These are phyloP conservation scores for Heterohyrax brucei DNA, from an alignment of 2,797 vertebrate species.

Conservation along the genomic window DNA sequence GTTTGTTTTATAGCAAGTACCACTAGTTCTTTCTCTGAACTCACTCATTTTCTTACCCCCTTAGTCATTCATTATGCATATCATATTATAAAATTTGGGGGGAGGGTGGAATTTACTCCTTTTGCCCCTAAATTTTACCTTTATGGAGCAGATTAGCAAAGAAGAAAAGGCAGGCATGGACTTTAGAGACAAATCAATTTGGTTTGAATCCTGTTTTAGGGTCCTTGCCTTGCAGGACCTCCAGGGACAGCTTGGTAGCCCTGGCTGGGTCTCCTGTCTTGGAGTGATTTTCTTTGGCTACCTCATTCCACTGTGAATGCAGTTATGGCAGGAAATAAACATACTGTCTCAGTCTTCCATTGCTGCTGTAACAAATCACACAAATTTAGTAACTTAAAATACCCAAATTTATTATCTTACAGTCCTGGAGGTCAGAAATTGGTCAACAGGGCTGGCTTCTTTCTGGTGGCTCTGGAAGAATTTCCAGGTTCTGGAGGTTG, in stretches of 20 bases:
- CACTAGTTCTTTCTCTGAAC: background rate
- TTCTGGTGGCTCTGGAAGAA: background rate
- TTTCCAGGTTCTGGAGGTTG: slow-evolving; percentile 13
- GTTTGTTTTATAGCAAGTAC: no score
- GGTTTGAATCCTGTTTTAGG: background rate
- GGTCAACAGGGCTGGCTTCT: background rate
- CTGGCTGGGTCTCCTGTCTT: background rate
- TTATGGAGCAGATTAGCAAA: background rate
- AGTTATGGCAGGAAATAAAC: background rate
- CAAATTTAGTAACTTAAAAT: slow-evolving; percentile 18
- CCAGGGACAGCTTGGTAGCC: background rate
- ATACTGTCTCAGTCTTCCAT: background rate
- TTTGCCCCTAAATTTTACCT: slow-evolving; percentile 1
- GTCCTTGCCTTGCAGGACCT: background rate
- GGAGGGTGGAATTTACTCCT: slow-evolving; percentile 7
- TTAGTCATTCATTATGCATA: slow-evolving; percentile 47
- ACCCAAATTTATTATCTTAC: background rate
- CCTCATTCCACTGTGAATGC: background rate
- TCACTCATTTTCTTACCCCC: background rate
- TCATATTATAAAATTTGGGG: background rate
- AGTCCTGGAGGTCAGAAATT: background rate
- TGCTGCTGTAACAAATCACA: background rate
- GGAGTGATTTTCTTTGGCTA: background rate
- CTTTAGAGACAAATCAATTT: slow-evolving; percentile 25
- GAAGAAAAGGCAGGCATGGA: background rate